These are phyloP conservation scores for Rhodinocichla rosea DNA, from an alignment of 2,113 vertebrate genomes.

Conservation along the genomic window DNA sequence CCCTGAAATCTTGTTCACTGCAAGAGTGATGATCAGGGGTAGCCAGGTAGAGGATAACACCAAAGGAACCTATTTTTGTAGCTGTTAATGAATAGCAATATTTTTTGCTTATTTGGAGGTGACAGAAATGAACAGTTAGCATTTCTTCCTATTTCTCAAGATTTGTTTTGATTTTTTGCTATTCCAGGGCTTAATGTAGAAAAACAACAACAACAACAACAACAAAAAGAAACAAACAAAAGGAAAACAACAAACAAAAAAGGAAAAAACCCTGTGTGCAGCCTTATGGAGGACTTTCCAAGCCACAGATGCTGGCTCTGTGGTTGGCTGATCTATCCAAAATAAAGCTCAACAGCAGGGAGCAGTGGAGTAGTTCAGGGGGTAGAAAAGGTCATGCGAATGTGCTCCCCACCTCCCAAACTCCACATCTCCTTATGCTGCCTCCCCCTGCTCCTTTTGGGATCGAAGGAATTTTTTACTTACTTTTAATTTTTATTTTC, in stretches of 20 bases:
- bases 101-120: neutral
- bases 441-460: neutral
- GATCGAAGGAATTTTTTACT: neutral
- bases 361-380: constrained; percentile 16
- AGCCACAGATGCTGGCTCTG: constrained; percentile 48
- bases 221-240: neutral
- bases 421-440: neutral
- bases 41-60: neutral
- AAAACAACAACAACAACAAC: neutral
- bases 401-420: neutral
- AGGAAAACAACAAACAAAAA: neutral
- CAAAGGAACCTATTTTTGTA: neutral
- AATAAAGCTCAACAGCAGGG: constrained; percentile 55
- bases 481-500: constrained; percentile 9
- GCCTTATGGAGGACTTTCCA: neutral
- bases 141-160: neutral
- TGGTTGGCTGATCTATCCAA: constrained; percentile 34
- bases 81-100: neutral
- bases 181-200: neutral
- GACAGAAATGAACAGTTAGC: neutral
- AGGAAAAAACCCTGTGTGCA: neutral
- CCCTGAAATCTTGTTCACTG: neutral
- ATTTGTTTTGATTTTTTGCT: neutral
- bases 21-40: neutral
- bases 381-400: constrained; percentile 34